Evolutionary conservation across 2,113 vertebrate species (phyloP).

Genomic region (Sardina pilchardus): DNA sequence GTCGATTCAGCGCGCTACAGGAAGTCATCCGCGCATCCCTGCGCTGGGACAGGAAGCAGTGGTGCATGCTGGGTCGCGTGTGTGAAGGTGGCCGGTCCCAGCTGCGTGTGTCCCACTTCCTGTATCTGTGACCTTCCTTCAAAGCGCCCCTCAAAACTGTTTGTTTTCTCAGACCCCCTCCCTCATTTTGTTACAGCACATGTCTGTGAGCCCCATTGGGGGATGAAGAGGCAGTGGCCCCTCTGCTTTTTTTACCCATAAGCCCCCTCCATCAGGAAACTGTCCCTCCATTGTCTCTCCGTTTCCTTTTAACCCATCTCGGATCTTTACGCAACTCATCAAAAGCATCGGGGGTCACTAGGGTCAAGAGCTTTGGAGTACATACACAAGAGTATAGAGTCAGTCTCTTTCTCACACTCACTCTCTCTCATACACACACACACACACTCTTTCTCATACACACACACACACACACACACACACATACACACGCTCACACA

Average conservation of each 20-base stretch:
- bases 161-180: background rate
- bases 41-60: constrained; percentile 40
- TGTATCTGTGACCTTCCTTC: constrained; percentile 33
- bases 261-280: constrained; percentile 38
- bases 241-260: background rate
- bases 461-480: background rate
- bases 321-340: constrained; percentile 36
- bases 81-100: constrained; percentile 19
- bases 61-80: constrained; percentile 14
- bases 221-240: background rate
- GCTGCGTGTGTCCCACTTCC: background rate
- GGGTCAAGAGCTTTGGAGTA: constrained; percentile 20
- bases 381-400: background rate
- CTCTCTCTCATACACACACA: background rate
- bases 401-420: background rate
- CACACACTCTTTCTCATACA: background rate
- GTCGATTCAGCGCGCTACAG: constrained; percentile 39
- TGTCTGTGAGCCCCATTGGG: background rate
- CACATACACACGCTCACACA: background rate
- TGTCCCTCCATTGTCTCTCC: constrained; percentile 41
- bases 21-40: constrained; percentile 35
- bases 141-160: constrained; percentile 21
- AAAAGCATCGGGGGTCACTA: constrained; percentile 25
- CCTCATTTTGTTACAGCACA: background rate
- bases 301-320: constrained; percentile 46